A percentile compares a stretch with the other conserved stretches of the same genome.
These are phyloP conservation scores for Keiferia lycopersicella DNA, from an alignment of 2,888 invertebrate species.

Conservation along the genomic window DNA sequence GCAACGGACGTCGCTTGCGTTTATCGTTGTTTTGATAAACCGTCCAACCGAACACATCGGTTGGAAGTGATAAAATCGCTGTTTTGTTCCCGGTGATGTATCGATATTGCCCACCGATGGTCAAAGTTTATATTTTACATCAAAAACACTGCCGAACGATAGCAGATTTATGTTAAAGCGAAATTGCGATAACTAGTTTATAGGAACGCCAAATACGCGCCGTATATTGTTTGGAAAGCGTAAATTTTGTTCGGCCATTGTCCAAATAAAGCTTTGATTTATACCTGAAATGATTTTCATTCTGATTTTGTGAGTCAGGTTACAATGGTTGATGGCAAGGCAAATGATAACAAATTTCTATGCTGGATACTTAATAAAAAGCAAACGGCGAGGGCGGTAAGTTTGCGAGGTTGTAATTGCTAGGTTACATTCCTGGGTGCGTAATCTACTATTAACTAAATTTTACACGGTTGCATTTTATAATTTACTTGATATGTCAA, in stretches of 20 bases:
- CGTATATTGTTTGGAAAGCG: not conserved
- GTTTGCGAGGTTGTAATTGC: too few relatives aligned
- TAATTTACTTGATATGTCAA: too few relatives aligned
- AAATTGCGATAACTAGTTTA: conserved; percentile 18
- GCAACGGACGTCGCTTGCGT: not conserved
- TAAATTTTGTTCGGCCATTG: conserved; percentile 12
- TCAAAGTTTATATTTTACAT: conserved; percentile 19
- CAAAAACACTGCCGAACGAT: conserved; percentile 8
- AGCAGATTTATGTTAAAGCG: conserved; percentile 17
- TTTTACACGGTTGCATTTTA: too few relatives aligned
- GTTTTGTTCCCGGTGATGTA: conserved; percentile 29
- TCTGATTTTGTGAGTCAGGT: not conserved
- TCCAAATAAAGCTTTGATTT: not conserved
- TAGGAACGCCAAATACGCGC: conserved; percentile 10
- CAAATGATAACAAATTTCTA: too few relatives aligned
- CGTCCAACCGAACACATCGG: conserved; percentile 17
- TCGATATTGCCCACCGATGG: conserved; percentile 20
- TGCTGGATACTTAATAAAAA: too few relatives aligned
- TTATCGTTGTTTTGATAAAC: conserved; percentile 25
- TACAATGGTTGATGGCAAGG: too few relatives aligned
- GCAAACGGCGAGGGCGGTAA: too few relatives aligned
- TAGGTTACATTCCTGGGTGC: too few relatives aligned
- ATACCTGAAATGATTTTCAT: not conserved
- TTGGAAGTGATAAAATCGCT: conserved; percentile 27
- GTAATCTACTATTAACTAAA: too few relatives aligned